Evolutionary conservation across 2,888 invertebrate species (phyloP).

Genomic region (Polymixis lichenea): DNA sequence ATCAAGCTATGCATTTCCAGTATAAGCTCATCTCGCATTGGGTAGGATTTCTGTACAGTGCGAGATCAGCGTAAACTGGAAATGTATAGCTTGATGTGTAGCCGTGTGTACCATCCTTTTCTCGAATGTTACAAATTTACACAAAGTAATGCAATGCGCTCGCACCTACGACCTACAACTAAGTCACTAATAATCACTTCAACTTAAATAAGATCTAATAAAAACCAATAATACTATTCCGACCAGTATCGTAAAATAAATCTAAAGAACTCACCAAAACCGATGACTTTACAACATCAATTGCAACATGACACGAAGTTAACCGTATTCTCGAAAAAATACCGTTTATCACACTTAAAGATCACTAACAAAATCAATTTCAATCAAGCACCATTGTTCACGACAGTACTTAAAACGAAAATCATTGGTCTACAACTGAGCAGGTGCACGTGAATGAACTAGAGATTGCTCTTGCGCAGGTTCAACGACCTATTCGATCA

Average conservation of each 20-base stretch:
- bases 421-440: conserved; percentile 61
- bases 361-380: conserved; percentile 46
- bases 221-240: neutral
- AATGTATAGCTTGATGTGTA: too few species aligned
- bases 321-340: conserved; percentile 47
- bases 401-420: conserved; percentile 59
- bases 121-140: too few species aligned
- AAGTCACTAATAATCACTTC: neutral
- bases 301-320: conserved; percentile 42
- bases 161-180: neutral
- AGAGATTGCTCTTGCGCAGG: conserved; percentile 72
- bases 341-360: conserved; percentile 45
- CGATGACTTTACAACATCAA: conserved; percentile 3
- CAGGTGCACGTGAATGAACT: conserved; percentile 72
- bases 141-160: too few species aligned
- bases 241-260: neutral
- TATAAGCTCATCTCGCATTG: too few species aligned
- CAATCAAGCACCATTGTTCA: conserved; percentile 57
- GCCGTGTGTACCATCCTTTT: too few species aligned
- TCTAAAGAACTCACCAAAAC: conserved; percentile 6
- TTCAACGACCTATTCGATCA: conserved; percentile 68
- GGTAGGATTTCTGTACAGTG: too few species aligned
- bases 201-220: neutral
- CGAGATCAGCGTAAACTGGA: too few species aligned
- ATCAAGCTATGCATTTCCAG: too few species aligned